Percentiles rank a stretch among this genome's conserved stretches.
These are phyloP conservation scores for Chironomus tepperi DNA, from an alignment of 1,140 invertebrate species.

Conservation along the genomic window DNA sequence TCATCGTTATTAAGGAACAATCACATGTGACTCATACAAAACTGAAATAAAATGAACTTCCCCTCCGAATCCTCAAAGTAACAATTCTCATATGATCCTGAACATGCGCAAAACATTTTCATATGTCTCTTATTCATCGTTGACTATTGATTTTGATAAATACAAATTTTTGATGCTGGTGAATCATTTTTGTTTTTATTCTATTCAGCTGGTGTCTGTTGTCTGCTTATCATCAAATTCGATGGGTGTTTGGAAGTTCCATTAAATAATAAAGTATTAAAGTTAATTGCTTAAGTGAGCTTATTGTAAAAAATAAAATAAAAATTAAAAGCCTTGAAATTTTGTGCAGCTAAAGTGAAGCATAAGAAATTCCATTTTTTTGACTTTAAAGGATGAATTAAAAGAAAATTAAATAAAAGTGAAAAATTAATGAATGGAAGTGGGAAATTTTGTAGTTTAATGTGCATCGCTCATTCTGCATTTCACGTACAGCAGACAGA, in stretches of 20 bases:
- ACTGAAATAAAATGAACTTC: too few species aligned
- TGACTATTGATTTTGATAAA: slow-evolving; percentile 16
- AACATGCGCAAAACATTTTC: not conserved
- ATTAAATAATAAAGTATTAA: not conserved
- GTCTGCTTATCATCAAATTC: not conserved
- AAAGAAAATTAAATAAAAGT: not conserved
- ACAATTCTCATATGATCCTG: not conserved
- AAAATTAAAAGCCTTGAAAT: too few species aligned
- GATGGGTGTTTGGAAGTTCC: too few species aligned
- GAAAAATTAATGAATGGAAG: not conserved
- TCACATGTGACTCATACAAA: not conserved
- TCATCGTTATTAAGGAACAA: not conserved
- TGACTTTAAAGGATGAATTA: not conserved
- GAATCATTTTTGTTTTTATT: not conserved
- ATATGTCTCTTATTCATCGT: not conserved
- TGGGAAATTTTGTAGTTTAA: not conserved
- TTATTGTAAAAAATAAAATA: too few species aligned
- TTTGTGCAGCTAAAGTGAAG: too few species aligned
- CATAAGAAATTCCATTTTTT: not conserved
- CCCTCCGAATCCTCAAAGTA: too few species aligned
- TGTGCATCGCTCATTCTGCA: too few species aligned
- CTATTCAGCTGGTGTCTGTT: slow-evolving; percentile 1
- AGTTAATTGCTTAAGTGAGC: not conserved
- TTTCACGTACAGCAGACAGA: not conserved
- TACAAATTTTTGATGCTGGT: not conserved